These are phyloP conservation scores for Matsumurasca onukii DNA, from an alignment of 1,140 invertebrate genomes.

Conservation along the genomic window DNA sequence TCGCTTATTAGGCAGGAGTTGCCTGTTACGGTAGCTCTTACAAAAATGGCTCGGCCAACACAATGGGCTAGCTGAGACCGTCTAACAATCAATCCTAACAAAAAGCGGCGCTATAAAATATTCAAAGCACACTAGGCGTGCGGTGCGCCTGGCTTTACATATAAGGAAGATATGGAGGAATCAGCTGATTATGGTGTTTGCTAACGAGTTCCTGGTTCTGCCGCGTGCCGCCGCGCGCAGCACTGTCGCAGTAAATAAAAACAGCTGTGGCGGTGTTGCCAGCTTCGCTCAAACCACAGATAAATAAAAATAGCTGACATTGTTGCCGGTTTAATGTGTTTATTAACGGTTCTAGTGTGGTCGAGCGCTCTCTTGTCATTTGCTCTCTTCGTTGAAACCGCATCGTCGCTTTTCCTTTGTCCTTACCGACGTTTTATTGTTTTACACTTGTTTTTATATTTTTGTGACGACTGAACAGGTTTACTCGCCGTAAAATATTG, in stretches of 20 bases:
- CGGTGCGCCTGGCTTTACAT: not conserved
- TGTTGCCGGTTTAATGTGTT: slow-evolving; percentile 15
- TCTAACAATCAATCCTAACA: not conserved
- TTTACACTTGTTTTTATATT: slow-evolving; percentile 22
- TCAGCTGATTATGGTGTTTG: not conserved
- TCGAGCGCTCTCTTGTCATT: not conserved
- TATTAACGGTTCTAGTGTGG: not conserved
- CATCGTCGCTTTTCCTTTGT: slow-evolving; percentile 7
- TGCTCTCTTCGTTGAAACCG: not conserved
- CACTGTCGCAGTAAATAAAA: not conserved
- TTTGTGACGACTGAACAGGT: not conserved
- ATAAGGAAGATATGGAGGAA: slow-evolving; percentile 12
- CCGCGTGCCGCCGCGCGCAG: not conserved
- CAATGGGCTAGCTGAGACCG: not conserved
- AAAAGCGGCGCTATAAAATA: slow-evolving; percentile 14
- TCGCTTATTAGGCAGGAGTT: too few species aligned
- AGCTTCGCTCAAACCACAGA: not conserved
- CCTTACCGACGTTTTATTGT: not conserved
- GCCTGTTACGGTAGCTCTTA: too few species aligned
- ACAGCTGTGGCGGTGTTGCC: not conserved
- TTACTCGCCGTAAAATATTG: not conserved
- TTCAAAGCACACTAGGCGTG: not conserved
- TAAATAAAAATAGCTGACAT: not conserved
- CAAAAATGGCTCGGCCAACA: not conserved
- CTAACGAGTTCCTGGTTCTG: slow-evolving; percentile 17